These are phyloP conservation scores for Uropsilus gracilis DNA, from an alignment of 2,113 vertebrate genomes.

Conservation along the genomic window DNA sequence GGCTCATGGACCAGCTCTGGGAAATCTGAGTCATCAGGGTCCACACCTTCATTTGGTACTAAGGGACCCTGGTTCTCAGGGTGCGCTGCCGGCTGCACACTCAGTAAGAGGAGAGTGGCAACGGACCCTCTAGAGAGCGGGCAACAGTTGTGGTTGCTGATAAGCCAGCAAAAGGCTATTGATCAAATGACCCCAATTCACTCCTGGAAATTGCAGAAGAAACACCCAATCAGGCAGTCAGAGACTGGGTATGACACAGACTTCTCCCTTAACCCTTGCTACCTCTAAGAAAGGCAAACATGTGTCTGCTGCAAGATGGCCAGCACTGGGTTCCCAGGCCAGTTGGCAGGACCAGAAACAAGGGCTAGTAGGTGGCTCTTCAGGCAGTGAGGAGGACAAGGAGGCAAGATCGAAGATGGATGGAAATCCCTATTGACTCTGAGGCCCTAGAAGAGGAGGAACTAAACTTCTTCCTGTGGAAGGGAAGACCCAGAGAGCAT, in stretches of 20 bases:
- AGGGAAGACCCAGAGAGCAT: neutral
- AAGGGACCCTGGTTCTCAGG: neutral
- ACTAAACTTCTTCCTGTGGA: neutral
- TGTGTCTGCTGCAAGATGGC: neutral
- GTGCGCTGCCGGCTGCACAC: accelerated
- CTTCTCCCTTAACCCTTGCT: too few relatives aligned
- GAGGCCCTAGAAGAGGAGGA: neutral
- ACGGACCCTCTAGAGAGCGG: neutral
- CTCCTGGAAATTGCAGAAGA: neutral
- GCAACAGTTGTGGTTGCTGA: neutral
- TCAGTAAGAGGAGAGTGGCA: neutral
- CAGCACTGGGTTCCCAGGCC: neutral
- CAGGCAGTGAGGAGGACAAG: neutral
- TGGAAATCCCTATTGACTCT: neutral
- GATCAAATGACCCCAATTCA: neutral
- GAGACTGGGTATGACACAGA: neutral
- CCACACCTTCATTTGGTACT: neutral
- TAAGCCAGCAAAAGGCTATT: neutral
- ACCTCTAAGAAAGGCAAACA: neutral
- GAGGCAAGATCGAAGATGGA: neutral
- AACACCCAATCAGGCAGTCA: neutral
- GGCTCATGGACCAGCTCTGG: accelerated
- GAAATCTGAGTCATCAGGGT: neutral
- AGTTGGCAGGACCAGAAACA: neutral
- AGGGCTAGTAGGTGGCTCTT: neutral